Percentiles rank a stretch among this genome's conserved stretches.
phyloP scores from a whole-genome alignment of 2,888 invertebrate genomes.

The Microctonus brassicae region DNA sequence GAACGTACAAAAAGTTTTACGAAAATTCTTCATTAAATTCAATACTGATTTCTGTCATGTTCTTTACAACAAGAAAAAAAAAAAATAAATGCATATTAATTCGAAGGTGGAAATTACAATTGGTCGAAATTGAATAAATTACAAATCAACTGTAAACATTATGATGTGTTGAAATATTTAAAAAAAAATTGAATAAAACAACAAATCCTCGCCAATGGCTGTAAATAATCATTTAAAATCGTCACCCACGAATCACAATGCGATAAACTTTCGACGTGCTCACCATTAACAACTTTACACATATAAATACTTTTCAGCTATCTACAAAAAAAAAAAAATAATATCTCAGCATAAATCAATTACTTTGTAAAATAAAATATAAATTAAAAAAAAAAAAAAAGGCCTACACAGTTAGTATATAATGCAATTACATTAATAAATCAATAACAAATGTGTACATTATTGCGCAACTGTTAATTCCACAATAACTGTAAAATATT shows the following conservation, averaged over 20 bases:
- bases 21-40: background rate
- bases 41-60: constrained; percentile 3
- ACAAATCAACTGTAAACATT: constrained; percentile 16
- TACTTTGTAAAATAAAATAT: background rate
- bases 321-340: constrained; percentile 32
- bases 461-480: constrained; percentile 30
- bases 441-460: constrained; percentile 20
- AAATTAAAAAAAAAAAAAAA: background rate
- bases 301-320: constrained; percentile 35
- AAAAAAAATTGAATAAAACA: background rate
- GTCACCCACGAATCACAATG: constrained; percentile 43
- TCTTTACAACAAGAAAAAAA: background rate
- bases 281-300: constrained; percentile 26
- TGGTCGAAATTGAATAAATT: background rate
- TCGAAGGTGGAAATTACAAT: background rate
- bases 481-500: constrained; percentile 38
- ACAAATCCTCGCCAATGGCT: constrained; percentile 37
- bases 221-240: constrained; percentile 17
- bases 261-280: constrained; percentile 42
- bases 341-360: constrained; percentile 21
- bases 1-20: background rate
- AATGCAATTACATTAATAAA: constrained; percentile 19
- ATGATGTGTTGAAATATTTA: background rate
- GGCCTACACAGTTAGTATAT: constrained; percentile 11
- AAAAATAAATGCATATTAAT: constrained; percentile 26